These are phyloP conservation scores for Spisula subtruncata DNA, from an alignment of 2,888 invertebrate genomes.

Conservation along the genomic window DNA sequence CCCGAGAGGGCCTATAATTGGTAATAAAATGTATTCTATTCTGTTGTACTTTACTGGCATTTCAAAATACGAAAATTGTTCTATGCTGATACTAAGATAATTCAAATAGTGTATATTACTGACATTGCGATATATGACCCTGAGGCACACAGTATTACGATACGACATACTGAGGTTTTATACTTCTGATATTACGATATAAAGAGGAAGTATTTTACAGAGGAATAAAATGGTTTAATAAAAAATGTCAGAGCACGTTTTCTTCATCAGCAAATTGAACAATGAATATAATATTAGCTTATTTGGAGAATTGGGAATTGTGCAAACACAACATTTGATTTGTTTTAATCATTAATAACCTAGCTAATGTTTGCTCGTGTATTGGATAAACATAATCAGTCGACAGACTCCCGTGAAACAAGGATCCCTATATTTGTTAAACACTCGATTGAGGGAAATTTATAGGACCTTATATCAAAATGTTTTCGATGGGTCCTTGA, in stretches of 20 bases:
- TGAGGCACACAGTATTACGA: too few species aligned
- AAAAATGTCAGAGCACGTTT: constrained; percentile 1
- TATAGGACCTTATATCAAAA: neutral
- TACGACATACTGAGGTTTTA: too few species aligned
- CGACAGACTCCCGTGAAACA: neutral
- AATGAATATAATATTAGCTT: neutral
- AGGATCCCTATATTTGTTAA: neutral
- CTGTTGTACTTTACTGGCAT: too few species aligned
- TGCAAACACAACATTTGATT: neutral
- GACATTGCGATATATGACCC: too few species aligned
- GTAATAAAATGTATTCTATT: too few species aligned
- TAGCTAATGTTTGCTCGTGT: neutral
- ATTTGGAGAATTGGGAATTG: neutral
- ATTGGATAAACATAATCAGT: neutral
- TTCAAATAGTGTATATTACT: too few species aligned
- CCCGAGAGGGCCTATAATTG: too few species aligned
- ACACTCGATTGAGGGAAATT: neutral
- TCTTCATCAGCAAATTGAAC: neutral
- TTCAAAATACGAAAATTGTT: too few species aligned
- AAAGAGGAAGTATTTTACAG: neutral
- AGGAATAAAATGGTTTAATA: neutral
- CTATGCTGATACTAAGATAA: too few species aligned
- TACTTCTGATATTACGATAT: too few species aligned
- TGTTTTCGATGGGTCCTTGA: neutral
- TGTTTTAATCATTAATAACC: constrained; percentile 11